Evolutionary conservation across 1,140 invertebrate species (phyloP).

Genomic region (Drosophila pruinosa): DNA sequence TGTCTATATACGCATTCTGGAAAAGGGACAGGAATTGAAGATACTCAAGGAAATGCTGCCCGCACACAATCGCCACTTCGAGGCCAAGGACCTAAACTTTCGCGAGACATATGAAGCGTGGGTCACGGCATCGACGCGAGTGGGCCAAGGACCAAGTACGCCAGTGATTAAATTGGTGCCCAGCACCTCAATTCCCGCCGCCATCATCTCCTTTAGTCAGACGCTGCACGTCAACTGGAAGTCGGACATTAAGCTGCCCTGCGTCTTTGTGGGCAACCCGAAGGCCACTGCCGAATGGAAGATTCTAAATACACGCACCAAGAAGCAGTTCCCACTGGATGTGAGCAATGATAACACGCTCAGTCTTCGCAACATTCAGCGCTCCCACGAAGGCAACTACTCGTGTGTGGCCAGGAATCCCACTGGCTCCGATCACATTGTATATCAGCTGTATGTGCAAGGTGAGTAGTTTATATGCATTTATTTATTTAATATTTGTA

Average conservation of each 20-base stretch:
- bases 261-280: slow-evolving; percentile 86
- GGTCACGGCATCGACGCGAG: slow-evolving; percentile 86
- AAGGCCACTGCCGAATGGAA: slow-evolving; percentile 84
- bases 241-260: slow-evolving; percentile 85
- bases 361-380: slow-evolving; percentile 84
- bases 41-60: slow-evolving; percentile 73
- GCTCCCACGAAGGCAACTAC: slow-evolving; percentile 87
- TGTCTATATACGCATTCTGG: slow-evolving; percentile 87
- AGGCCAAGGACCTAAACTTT: slow-evolving; percentile 84
- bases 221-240: slow-evolving; percentile 84
- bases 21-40: slow-evolving; percentile 82
- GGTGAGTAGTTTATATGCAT: slow-evolving; percentile 25
- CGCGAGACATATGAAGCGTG: slow-evolving; percentile 87
- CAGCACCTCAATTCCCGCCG: slow-evolving; percentile 85
- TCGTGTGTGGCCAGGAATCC: slow-evolving; percentile 86
- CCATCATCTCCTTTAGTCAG: slow-evolving; percentile 86
- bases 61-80: slow-evolving; percentile 84
- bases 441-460: slow-evolving; percentile 86
- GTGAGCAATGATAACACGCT: slow-evolving; percentile 85
- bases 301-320: slow-evolving; percentile 62
- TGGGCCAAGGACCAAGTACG: slow-evolving; percentile 85
- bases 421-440: slow-evolving; percentile 86
- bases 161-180: slow-evolving; percentile 84
- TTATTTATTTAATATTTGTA: not conserved
- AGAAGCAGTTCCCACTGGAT: slow-evolving; percentile 76